phyloP scores from a whole-genome alignment of 1,140 invertebrate genomes.

The Drosophila kikkawai region DNA sequence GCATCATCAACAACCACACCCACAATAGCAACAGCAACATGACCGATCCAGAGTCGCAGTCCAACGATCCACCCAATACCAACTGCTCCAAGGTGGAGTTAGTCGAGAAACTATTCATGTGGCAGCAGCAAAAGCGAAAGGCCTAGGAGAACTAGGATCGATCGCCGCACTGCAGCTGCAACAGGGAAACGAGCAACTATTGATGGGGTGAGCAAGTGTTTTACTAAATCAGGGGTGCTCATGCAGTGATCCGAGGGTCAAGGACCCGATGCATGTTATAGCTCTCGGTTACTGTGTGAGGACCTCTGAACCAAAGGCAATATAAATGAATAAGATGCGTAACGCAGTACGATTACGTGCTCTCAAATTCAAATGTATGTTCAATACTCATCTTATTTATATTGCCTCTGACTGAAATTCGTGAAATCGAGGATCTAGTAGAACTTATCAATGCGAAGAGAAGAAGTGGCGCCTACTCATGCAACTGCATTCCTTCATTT shows the following conservation, averaged over 20 bases:
- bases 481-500: constrained; percentile 30
- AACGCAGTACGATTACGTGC: neutral
- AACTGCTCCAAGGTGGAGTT: constrained; percentile 75
- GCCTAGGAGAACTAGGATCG: constrained; percentile 38
- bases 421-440: neutral
- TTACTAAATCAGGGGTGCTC: neutral
- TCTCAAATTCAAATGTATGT: neutral
- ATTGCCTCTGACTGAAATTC: neutral
- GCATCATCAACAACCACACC: constrained; percentile 16
- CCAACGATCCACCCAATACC: constrained; percentile 52
- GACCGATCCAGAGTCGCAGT: constrained; percentile 39
- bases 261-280: neutral
- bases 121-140: constrained; percentile 77
- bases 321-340: neutral
- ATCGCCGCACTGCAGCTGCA: constrained; percentile 40
- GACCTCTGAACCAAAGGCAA: neutral
- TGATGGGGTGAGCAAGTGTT: constrained; percentile 55
- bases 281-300: too few species aligned
- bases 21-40: constrained; percentile 35
- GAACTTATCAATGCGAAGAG: neutral
- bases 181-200: constrained; percentile 60
- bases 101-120: constrained; percentile 73
- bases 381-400: neutral
- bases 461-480: constrained; percentile 10
- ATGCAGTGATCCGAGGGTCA: neutral